Base-by-base conservation (phyloP, 1,140 invertebrate species). In the Drosophila ambigua region DNA sequence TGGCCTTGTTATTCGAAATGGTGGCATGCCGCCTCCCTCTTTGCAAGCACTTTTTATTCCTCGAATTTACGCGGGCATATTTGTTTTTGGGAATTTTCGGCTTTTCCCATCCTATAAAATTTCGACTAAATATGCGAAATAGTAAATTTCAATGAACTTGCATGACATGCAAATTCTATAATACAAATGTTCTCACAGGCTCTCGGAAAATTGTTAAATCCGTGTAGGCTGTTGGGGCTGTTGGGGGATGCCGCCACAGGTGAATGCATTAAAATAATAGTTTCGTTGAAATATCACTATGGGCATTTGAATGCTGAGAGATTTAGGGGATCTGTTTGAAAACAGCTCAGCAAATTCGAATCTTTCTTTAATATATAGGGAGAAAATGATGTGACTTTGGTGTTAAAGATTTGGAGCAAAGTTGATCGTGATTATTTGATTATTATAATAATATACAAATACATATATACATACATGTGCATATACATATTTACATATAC, bases 161-260 rank as follows among this genome's bases (percentile, higher is more conserved):
- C 55, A 85, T 84, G 80, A 84, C 80, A 66, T 16, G 67, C 68
- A 60, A 16, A n/a, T 78, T 78, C 28, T 54, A 7, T 5, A 24
- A 39, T 39, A 39, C 35, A 4, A 60, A 13, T 64, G 23, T 53
- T 43, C 2, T 28, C 24, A 13, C 20, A 28, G 13, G 16, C 44
- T 39, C 13, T 57, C 26, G 31, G 24, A 54, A 54, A 66, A 64
- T 77, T 48, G 60, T 77, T 74, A 69, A 82, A 74, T 69, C 44
- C 35, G 51, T 23, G 50, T 69, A 53, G 46, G 20, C 24, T 23
- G 20, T 15, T 43, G 39, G 58, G 46, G 20, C 24, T 23, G 20
- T 15, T 43, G 39, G n/a, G 50, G 26, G 60, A 57, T 53, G 51
- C 28, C 51, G 60, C 61, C 59, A 16, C 43, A 26, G 53, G 15